Conservation (phyloP, 2,797 vertebrate genomes). For the Threskiornis aethiopicus region DNA sequence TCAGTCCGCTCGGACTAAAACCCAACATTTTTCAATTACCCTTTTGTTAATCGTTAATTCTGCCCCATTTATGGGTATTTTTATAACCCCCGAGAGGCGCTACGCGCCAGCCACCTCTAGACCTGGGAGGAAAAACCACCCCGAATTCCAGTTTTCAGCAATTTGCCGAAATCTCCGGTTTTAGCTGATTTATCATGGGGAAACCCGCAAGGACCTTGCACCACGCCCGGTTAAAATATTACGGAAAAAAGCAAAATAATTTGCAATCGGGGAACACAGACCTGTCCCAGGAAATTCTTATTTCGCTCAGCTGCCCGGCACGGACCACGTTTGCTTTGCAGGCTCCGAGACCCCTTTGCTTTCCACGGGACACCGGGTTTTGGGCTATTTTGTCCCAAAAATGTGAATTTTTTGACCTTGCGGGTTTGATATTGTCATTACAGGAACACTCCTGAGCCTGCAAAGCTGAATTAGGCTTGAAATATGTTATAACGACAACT, state of each 20-base stretch:
- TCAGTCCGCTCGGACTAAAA: background rate
- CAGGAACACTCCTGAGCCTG: accelerated
- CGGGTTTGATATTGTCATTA: no score
- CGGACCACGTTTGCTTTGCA: background rate
- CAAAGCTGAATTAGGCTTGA: background rate
- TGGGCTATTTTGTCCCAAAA: background rate
- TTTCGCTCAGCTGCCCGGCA: accelerated
- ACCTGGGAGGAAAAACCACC: background rate
- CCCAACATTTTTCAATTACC: accelerated
- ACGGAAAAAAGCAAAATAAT: background rate
- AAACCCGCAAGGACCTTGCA: accelerated
- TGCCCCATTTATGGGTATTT: accelerated
- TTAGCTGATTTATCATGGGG: no score
- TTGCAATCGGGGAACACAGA: accelerated
- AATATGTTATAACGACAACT: accelerated
- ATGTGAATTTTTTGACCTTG: accelerated
- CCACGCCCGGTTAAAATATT: background rate
- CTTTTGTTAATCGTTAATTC: no score
- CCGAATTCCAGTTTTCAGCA: accelerated
- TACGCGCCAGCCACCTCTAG: accelerated
- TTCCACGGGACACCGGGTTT: background rate
- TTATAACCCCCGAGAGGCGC: accelerated
- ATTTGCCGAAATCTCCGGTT: background rate
- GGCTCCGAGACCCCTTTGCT: no score
- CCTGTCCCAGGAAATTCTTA: background rate